Conservation (phyloP, 2,888 invertebrate genomes). For the Diloba caeruleocephala region DNA sequence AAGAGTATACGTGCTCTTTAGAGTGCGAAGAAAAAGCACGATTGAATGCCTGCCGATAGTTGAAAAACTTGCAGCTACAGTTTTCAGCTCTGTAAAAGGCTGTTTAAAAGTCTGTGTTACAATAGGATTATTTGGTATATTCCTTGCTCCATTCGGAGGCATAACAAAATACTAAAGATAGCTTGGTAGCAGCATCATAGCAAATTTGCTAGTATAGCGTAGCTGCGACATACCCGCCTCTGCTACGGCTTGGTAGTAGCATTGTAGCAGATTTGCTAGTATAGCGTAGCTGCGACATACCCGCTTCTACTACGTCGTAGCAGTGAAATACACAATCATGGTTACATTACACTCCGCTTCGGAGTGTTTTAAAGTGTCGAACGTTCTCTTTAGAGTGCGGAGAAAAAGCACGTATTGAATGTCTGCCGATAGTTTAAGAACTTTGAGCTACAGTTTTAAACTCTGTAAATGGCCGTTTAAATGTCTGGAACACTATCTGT, state of each 20-base stretch:
- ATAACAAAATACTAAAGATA: too few relatives aligned
- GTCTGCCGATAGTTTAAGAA: constrained; percentile 29
- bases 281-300: too few relatives aligned
- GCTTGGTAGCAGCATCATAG: too few relatives aligned
- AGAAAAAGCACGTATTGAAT: constrained; percentile 36
- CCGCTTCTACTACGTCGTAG: too few relatives aligned
- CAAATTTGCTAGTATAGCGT: too few relatives aligned
- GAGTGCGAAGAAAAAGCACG: constrained; percentile 32
- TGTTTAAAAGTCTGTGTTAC: background rate
- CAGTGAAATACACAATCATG: constrained; percentile 2
- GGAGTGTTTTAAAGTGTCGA: constrained; percentile 35
- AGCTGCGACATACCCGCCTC: too few relatives aligned
- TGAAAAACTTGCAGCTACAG: constrained; percentile 27
- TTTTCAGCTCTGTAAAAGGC: constrained; percentile 13
- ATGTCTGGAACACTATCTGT: background rate
- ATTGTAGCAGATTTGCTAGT: too few relatives aligned
- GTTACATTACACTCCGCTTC: constrained; percentile 26
- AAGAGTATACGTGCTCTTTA: constrained; percentile 34
- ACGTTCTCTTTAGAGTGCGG: constrained; percentile 31
- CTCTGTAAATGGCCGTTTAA: constrained; percentile 1
- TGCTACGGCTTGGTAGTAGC: too few relatives aligned
- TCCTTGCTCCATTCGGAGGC: too few relatives aligned
- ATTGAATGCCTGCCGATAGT: constrained; percentile 36
- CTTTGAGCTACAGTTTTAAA: constrained; percentile 30
- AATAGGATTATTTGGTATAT: too few relatives aligned